These are phyloP conservation scores for Rhagonycha lutea DNA, from an alignment of 2,888 invertebrate species.

Conservation along the genomic window DNA sequence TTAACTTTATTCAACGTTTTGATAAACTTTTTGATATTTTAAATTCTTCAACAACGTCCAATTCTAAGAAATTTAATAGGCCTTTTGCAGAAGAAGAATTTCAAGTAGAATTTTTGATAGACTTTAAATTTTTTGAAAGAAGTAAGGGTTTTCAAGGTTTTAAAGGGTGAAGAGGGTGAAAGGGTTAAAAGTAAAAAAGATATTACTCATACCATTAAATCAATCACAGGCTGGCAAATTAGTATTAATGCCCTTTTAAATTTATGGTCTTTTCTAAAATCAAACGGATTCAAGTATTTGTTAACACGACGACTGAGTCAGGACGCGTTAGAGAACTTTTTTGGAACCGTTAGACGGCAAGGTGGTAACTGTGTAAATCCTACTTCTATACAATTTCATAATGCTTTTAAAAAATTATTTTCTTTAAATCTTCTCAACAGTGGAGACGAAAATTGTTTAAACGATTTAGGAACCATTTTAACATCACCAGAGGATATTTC, in stretches of 20 bases:
- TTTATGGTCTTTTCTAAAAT: constrained; percentile 27
- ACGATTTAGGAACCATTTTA: not conserved
- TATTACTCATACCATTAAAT: constrained; percentile 24
- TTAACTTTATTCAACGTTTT: constrained; percentile 30
- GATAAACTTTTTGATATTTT: constrained; percentile 37
- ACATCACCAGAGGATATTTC: too few species aligned
- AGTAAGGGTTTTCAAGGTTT: constrained; percentile 24
- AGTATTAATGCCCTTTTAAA: constrained; percentile 27
- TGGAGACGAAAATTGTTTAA: not conserved
- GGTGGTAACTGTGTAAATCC: constrained; percentile 32
- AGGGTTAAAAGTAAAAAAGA: constrained; percentile 10
- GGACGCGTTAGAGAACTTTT: constrained; percentile 34
- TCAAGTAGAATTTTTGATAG: constrained; percentile 31
- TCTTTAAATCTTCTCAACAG: constrained; percentile 19
- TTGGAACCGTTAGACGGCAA: constrained; percentile 31
- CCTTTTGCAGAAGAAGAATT: not conserved
- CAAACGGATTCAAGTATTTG: constrained; percentile 25
- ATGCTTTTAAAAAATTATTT: constrained; percentile 31
- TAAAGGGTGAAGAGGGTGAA: too few species aligned
- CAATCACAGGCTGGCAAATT: constrained; percentile 24
- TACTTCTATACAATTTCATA: constrained; percentile 31
- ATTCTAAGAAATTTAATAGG: constrained; percentile 12
- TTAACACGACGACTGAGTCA: constrained; percentile 31
- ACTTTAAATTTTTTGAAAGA: constrained; percentile 22
- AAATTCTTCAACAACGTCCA: constrained; percentile 27